Evolutionary conservation across 1,140 invertebrate species (phyloP), one percentile per base, ranked within the genome.

Genomic region (Oryzaephilus surinamensis): DNA sequence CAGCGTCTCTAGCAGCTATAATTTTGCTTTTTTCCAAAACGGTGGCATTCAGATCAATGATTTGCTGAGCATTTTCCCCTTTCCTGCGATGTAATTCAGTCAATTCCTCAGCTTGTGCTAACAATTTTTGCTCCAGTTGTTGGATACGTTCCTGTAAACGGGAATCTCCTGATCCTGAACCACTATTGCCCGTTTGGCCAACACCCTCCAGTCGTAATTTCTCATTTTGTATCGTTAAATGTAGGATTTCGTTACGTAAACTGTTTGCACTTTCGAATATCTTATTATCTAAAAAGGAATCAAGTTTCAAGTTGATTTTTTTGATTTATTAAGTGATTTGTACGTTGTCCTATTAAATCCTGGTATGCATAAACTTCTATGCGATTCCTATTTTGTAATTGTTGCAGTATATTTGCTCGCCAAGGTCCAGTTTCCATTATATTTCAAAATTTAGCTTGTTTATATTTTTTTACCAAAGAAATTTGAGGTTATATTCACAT

Each of bases 31-130:
- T 80, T 48, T 92, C 86, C 64, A 91, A 84, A 12, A 95, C 63
- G 63, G 77, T 78, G 42, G 79, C 72, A 68, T 89, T 92, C 2
- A 97, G 67, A 62, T 89, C 88, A 29, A 96, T 84, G 39, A 97
- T 86, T 66, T 91, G 81, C 59, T 95, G 91, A 0, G 88, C 76
- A 71, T 94, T 88, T 66, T 96, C 91, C 32, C 91, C 86, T 64
- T 87, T 78, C 36, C 83, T 73, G 52, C 83, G 76, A 58, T 94
- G 90, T 17, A 96, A 60, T 35, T 86, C 87, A 6, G 90, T 92
- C 3, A 96, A 63, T 62, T 97, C 92, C 69, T 96, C 92, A 60
- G 94, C 89, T 58, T 94, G 77, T 12, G 70, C 70, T 33, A 90
- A 65, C 17, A 92, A 60, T 64, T 91, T 90, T 50, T 91, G 86